These are phyloP conservation scores for Clarias batrachus DNA, from an alignment of 2,113 vertebrate species.

Conservation along the genomic window DNA sequence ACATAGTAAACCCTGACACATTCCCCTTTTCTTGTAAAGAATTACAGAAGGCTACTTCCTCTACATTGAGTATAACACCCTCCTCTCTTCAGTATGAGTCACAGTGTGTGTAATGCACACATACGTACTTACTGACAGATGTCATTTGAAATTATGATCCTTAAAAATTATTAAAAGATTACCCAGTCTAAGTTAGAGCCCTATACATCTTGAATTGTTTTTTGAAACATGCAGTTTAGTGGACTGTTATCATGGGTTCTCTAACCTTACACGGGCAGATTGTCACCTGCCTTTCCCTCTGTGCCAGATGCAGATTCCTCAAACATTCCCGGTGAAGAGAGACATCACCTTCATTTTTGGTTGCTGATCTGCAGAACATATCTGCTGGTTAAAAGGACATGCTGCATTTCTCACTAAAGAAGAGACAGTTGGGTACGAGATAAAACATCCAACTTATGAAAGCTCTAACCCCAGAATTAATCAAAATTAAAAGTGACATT, in stretches of 20 bases:
- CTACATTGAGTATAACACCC: not conserved
- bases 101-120: constrained; percentile 51
- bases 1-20: not conserved
- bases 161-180: not conserved
- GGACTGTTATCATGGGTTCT: constrained; percentile 78
- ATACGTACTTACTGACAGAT: constrained; percentile 22
- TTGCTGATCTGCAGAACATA: constrained; percentile 82
- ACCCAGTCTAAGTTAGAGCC: not conserved
- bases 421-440: constrained; percentile 57
- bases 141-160: constrained; percentile 44
- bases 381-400: constrained; percentile 83
- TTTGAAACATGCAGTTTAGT: constrained; percentile 50
- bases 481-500: not conserved
- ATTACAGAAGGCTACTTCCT: not conserved
- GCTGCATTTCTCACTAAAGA: constrained; percentile 77
- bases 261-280: constrained; percentile 81
- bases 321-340: constrained; percentile 84
- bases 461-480: not conserved
- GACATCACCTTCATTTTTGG: constrained; percentile 82
- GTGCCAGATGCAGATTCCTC: constrained; percentile 73
- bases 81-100: not conserved
- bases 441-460: constrained; percentile 13
- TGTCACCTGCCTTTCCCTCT: constrained; percentile 75
- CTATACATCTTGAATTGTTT: not conserved
- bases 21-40: not conserved